Percentiles rank a stretch among this genome's conserved stretches.
Conservation (phyloP, 2,888 invertebrate species). For the Anthoptus insignis region DNA sequence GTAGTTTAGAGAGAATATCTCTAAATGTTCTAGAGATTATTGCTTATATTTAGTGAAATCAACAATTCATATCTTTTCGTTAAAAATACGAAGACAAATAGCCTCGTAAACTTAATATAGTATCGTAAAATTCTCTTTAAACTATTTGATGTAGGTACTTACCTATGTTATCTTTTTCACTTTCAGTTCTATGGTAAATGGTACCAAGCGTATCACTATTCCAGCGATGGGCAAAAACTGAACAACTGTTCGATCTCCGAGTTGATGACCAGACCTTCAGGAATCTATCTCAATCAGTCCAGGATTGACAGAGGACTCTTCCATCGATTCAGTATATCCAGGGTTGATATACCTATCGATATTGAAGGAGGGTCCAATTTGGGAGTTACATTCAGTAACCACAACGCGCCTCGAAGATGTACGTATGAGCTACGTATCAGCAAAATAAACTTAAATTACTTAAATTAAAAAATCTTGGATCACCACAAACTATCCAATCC, state of each 20-base stretch:
- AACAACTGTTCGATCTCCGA: conserved; percentile 72
- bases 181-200: conserved; percentile 74
- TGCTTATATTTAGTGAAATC: too few species aligned
- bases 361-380: conserved; percentile 61
- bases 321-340: conserved; percentile 68
- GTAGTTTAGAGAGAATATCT: too few species aligned
- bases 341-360: conserved; percentile 55
- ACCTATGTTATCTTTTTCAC: background rate
- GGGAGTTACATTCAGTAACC: conserved; percentile 63
- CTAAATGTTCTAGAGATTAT: too few species aligned
- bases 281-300: conserved; percentile 69
- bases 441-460: too few species aligned
- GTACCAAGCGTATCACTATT: conserved; percentile 72
- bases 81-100: too few species aligned
- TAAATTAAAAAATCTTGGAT: too few species aligned
- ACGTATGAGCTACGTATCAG: too few species aligned
- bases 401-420: conserved; percentile 72
- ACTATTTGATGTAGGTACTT: too few species aligned
- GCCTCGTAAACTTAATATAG: too few species aligned
- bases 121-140: too few species aligned
- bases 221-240: conserved; percentile 65
- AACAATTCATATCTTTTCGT: too few species aligned
- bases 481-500: too few species aligned
- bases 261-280: conserved; percentile 58
- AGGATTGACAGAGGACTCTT: conserved; percentile 71